Evolutionary conservation across 2,888 invertebrate genomes (phyloP).

Genomic region (Graphium colonna): DNA sequence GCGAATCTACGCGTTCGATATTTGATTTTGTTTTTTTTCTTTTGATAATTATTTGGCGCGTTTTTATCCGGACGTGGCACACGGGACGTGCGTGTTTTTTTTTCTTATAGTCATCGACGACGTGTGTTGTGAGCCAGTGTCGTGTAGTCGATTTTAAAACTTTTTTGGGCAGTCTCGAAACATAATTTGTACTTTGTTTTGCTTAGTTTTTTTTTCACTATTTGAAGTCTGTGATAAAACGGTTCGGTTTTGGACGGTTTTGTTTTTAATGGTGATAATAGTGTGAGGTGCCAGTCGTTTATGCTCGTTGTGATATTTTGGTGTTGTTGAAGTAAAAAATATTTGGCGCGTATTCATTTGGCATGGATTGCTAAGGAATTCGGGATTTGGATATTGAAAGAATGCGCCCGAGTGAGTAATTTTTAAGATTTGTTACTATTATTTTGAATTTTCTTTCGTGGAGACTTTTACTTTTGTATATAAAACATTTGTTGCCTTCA

Average conservation of each 20-base stretch:
- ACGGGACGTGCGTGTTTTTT: background rate
- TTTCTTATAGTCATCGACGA: background rate
- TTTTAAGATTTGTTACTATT: background rate
- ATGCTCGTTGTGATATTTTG: constrained; percentile 6
- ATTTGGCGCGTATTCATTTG: constrained; percentile 10
- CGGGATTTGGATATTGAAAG: background rate
- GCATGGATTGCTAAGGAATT: constrained; percentile 5
- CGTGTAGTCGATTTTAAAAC: background rate
- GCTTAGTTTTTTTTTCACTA: too few species aligned
- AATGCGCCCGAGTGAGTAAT: constrained; percentile 14
- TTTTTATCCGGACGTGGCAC: background rate
- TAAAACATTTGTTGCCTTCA: too few species aligned
- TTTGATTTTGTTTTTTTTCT: constrained; percentile 3
- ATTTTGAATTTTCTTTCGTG: background rate
- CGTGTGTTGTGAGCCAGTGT: background rate
- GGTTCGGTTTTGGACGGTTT: background rate
- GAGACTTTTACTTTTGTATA: too few species aligned
- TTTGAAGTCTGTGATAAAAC: background rate
- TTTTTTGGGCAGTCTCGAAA: background rate
- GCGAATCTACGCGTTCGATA: constrained; percentile 16
- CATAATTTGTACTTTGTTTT: too few species aligned
- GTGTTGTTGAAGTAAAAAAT: background rate
- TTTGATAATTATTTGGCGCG: constrained; percentile 2
- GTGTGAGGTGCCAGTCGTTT: constrained; percentile 1
- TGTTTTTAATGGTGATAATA: background rate